Evolutionary conservation across 2,797 vertebrate species (phyloP), one percentile per base, ranked within the genome.

Genomic region (Takifugu ocellatus): DNA sequence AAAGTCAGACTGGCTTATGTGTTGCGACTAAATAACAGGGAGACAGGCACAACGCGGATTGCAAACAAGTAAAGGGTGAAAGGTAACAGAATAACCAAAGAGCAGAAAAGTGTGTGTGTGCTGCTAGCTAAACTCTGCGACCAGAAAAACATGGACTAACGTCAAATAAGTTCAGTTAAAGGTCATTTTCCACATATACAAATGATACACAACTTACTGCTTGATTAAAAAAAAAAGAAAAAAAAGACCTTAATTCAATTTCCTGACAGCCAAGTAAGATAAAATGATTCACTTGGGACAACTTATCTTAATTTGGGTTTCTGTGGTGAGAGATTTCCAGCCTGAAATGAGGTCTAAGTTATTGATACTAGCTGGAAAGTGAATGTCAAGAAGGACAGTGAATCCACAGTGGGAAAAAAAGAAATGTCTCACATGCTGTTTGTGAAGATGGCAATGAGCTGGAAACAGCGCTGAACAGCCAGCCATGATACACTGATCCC

Each of bases 321-420:
- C 27, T 71, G 59, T 57, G n/a, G 15, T 54, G 51, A 63, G 31
- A 42, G 65, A 48, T 8, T 54, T 44, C 51, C 42, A 66, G 69
- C 63, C 57, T 47, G 54, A 59, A 66, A 66, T 74, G 49, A 70
- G 52, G 44, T 65, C 5, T 14, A 60, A 47, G 68, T 72, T 61
- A 63, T 72, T 72, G 53, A 52, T 75, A 61, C 49, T 47, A 9
- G 16, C 61, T 70, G 42, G n/a, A 68, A 69, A 15, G 14, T 26
- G 49, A 58, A 49, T 64, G 63, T 25, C 31, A 54, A 69, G 68
- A 76, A 78, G 70, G 73, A 80, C 68, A 73, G 54, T 63, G 60
- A 79, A 49, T 64, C 43, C 44, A 49, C 31, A 39, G 56, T 61
- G 31, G 56, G 65, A 54, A 51, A 9, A 66, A 52, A 51, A 21